phyloP scores from a whole-genome alignment of 2,888 invertebrate genomes.

The Drosophila basisetae region DNA sequence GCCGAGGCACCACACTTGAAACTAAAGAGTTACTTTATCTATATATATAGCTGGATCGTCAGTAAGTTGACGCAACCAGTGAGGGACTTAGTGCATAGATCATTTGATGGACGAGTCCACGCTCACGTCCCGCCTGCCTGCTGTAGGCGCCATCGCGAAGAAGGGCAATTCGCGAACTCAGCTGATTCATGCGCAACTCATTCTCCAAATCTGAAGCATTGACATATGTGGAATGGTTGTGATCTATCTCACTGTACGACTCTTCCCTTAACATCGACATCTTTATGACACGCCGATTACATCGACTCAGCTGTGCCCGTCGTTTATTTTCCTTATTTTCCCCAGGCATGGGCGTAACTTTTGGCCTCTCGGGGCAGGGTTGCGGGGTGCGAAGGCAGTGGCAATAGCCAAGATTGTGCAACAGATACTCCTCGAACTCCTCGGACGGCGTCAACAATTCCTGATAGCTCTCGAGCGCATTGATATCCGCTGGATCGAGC shows the following conservation, averaged over 20 bases:
- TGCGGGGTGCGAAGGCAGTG: conserved; percentile 60
- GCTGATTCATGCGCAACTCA: conserved; percentile 34
- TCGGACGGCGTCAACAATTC: conserved; percentile 55
- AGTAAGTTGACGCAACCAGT: background rate
- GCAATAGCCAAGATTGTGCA: conserved; percentile 72
- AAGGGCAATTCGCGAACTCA: conserved; percentile 20
- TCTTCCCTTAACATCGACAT: conserved; percentile 5
- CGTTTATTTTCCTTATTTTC: background rate
- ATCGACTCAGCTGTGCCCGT: conserved; percentile 44
- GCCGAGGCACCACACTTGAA: background rate
- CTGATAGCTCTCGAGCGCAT: conserved; percentile 65
- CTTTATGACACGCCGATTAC: conserved; percentile 36
- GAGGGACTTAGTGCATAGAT: conserved; percentile 46
- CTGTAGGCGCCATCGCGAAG: background rate
- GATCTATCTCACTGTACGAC: background rate
- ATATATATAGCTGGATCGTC: background rate
- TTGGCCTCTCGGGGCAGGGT: conserved; percentile 5
- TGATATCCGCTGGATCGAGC: conserved; percentile 70
- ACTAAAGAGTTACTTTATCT: background rate
- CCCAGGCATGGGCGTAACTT: rapidly evolving
- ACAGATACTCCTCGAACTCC: conserved; percentile 78
- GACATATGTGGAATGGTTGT: background rate
- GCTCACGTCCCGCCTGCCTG: background rate
- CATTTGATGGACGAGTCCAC: conserved; percentile 38
- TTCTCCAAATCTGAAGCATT: conserved; percentile 8